phyloP scores from a whole-genome alignment of 2,888 invertebrate species.

The Ochlodes sylvanus region DNA sequence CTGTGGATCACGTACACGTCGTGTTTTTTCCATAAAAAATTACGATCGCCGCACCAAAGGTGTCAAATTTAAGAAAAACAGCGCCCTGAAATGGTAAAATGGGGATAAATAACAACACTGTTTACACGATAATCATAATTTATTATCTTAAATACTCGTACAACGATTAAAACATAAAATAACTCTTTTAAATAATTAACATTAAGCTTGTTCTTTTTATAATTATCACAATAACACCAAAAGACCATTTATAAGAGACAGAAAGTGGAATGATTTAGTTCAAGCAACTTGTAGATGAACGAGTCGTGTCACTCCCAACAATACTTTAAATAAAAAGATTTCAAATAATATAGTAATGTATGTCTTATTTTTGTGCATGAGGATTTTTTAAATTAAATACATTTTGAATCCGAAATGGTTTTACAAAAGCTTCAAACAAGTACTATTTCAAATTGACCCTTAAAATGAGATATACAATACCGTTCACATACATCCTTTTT shows the following conservation, averaged over 20 bases:
- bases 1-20: no score
- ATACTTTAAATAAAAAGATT: background rate
- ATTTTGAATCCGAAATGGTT: background rate
- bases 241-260: slow-evolving; percentile 67
- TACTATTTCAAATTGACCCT: background rate
- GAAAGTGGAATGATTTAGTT: slow-evolving; percentile 71
- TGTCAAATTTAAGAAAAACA: no score
- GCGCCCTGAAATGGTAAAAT: no score
- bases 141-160: slow-evolving; percentile 79
- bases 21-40: no score
- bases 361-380: slow-evolving; percentile 1
- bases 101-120: slow-evolving; percentile 10
- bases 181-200: slow-evolving; percentile 80
- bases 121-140: slow-evolving; percentile 51
- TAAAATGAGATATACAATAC: background rate
- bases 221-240: slow-evolving; percentile 79
- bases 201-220: slow-evolving; percentile 78
- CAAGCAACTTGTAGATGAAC: slow-evolving; percentile 33
- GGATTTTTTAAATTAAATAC: background rate
- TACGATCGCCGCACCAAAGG: no score
- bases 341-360: background rate
- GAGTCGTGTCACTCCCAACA: slow-evolving; percentile 5
- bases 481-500: background rate
- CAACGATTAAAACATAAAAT: slow-evolving; percentile 83
- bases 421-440: background rate